Conservation (phyloP, 2,888 invertebrate genomes). For the Drepanosiphum platanoidis region DNA sequence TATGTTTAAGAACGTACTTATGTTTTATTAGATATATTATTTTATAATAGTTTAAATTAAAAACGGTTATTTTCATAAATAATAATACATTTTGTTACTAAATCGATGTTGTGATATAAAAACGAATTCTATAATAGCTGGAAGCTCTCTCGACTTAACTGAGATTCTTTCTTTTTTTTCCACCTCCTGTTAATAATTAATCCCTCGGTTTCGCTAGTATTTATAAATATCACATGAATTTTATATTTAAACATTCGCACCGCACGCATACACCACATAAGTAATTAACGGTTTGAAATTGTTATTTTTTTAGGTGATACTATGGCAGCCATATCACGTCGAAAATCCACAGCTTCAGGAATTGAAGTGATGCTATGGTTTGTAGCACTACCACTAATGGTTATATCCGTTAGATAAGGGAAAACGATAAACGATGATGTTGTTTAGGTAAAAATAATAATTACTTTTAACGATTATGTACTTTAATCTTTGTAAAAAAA, state of each 20-base stretch:
- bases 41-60: too few species aligned
- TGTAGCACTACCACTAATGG: conserved; percentile 66
- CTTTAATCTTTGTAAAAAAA: conserved; percentile 41
- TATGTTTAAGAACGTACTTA: too few species aligned
- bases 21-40: too few species aligned
- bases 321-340: conserved; percentile 87
- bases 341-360: conserved; percentile 71
- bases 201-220: too few species aligned
- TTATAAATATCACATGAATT: background rate
- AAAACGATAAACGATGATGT: background rate
- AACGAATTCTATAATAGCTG: too few species aligned
- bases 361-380: conserved; percentile 67
- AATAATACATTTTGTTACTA: too few species aligned
- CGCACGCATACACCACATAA: background rate
- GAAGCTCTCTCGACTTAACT: too few species aligned
- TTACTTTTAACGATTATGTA: conserved; percentile 27
- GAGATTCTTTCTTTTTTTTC: too few species aligned
- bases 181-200: background rate
- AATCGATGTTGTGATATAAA: too few species aligned
- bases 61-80: too few species aligned
- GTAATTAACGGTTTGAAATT: background rate
- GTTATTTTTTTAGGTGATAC: conserved; percentile 78
- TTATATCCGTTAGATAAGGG: conserved; percentile 65
- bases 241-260: background rate
- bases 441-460: conserved; percentile 3